Evolutionary conservation across 2,888 invertebrate genomes (phyloP), one percentile per base, ranked within the genome.

Genomic region (Halocaridina rubra): DNA sequence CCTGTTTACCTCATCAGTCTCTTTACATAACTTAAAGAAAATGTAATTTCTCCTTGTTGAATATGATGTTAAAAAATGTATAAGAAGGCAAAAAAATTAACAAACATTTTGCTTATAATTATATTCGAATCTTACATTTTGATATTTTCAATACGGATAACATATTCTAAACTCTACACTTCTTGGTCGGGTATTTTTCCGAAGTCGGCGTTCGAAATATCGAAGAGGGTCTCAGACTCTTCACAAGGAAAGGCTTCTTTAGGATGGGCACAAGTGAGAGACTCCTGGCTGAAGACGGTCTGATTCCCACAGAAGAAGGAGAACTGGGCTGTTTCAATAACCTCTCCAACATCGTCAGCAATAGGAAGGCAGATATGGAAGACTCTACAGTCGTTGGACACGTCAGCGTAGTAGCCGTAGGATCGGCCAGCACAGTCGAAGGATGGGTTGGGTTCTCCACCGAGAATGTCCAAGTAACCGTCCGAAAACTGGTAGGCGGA

Each of bases 261-360:
- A 2, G 85, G 86, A 46, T 87, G 88, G 22, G 86, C 67, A 86
- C 89, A 89, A 39, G 89, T 88, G 80, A 89, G 81, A 46, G 88
- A 80, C 30, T 88, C 88, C 80, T 89, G 89, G 80, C 86, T 88
- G 87, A 89, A 89, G 46, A 89, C 84, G 24, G 89, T 89, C 81
- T 89, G 89, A 85, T 89, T 89, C 39, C 88, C 89, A 74, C 89
- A 89, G 85, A 89, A 85, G 89, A 89, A 89, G 86, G 88, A 89
- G 86, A 72, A 89, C 57, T 89, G 89, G 8, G 84, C 87, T 13
- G 69, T 87, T 67, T 76, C 86, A 4, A 57, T 29, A 29, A 89
- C 84, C 32, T 84, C 64, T 27, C 89, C 89, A 1, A 79, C 80
- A 10, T 81, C 86, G 82, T 89, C 86, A n/a, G 32, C 24, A 29